phyloP scores from a whole-genome alignment of 1,140 invertebrate species.

The Drosophila kanapiae region DNA sequence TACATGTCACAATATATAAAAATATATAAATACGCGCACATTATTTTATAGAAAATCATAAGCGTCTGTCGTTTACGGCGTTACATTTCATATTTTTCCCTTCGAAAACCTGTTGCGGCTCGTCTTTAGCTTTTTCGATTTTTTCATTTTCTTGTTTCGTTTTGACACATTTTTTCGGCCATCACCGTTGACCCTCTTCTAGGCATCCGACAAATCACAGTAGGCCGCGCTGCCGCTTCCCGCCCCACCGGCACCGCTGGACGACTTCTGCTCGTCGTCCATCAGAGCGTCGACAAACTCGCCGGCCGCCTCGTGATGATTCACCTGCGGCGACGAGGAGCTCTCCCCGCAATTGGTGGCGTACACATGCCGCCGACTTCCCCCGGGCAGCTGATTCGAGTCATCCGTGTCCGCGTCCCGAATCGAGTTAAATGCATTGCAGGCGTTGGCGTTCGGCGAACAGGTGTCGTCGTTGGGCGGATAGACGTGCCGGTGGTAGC shows the following conservation, averaged over 20 bases:
- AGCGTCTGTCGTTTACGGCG: conserved; percentile 80
- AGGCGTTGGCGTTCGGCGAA: conserved; percentile 79
- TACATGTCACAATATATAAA: conserved; percentile 21
- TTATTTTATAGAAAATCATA: conserved; percentile 69
- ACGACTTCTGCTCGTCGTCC: conserved; percentile 72
- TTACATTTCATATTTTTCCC: conserved; percentile 50
- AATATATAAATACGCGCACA: conserved; percentile 55
- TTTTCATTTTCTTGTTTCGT: conserved; percentile 27
- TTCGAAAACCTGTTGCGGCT: conserved; percentile 19
- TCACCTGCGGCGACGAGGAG: conserved; percentile 80
- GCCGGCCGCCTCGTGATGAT: conserved; percentile 68
- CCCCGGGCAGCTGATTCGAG: conserved; percentile 71
- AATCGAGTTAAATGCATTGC: conserved; percentile 82
- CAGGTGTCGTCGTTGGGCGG: conserved; percentile 82
- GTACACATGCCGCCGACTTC: conserved; percentile 77
- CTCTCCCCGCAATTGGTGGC: conserved; percentile 83
- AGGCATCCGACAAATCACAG: conserved; percentile 82
- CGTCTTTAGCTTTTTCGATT: conserved; percentile 15
- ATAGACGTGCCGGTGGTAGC: conserved; percentile 81
- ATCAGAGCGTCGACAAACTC: conserved; percentile 69
- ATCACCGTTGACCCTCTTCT: conserved; percentile 24
- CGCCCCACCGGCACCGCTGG: conserved; percentile 28
- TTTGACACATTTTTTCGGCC: conserved; percentile 63
- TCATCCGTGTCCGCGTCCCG: conserved; percentile 83
- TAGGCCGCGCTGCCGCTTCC: conserved; percentile 42